phyloP scores from a whole-genome alignment of 1,140 invertebrate species.

The Portunus trituberculatus region DNA sequence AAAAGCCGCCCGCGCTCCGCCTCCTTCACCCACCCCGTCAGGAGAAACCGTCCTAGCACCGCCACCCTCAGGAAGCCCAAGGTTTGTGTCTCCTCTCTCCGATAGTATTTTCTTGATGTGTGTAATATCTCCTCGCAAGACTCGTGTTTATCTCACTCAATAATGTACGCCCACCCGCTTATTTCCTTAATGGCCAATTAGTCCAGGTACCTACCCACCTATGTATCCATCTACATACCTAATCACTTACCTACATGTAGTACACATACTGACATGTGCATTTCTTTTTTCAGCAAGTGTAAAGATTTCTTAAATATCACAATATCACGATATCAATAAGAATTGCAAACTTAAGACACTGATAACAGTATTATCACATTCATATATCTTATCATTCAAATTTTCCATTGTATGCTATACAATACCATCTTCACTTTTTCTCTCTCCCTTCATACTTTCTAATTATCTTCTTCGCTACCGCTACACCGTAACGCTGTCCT shows the following conservation, averaged over 20 bases:
- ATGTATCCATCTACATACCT: neutral
- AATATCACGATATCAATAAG: no score
- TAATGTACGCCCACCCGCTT: neutral
- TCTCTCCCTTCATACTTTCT: neutral
- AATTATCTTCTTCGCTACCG: neutral
- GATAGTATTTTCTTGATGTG: neutral
- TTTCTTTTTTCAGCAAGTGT: no score
- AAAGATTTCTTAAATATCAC: no score
- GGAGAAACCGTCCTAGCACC: constrained; percentile 65
- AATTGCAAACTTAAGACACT: no score
- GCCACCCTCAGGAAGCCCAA: constrained; percentile 76
- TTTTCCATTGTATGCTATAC: neutral
- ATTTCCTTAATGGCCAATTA: neutral
- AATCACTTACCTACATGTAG: neutral
- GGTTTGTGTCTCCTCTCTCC: constrained; percentile 35
- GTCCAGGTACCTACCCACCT: neutral
- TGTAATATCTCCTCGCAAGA: neutral
- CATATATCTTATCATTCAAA: neutral
- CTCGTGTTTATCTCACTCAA: neutral
- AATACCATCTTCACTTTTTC: neutral
- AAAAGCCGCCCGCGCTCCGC: constrained; percentile 48
- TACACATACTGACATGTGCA: no score
- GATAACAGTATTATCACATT: neutral
- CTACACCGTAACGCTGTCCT: constrained; percentile 78
- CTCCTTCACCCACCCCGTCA: constrained; percentile 23